Evolutionary conservation across 2,113 vertebrate genomes (phyloP).

Genomic region (Eira barbara): DNA sequence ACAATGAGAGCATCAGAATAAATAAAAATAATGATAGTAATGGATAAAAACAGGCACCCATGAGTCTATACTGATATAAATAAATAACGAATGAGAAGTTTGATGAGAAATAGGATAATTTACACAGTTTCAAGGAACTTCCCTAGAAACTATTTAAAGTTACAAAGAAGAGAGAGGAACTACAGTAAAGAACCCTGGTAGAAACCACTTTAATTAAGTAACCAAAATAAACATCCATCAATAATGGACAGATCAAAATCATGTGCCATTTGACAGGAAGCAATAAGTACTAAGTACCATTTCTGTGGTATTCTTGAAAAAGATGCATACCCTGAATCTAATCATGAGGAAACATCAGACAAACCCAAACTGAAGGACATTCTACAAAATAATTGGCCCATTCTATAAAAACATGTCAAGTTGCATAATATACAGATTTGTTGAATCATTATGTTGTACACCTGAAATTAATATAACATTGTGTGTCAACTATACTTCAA

Average conservation of each 20-base stretch:
- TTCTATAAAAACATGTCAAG: neutral
- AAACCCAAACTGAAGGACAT: neutral
- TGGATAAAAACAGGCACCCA: conserved; percentile 1
- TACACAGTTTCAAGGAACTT: neutral
- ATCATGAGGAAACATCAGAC: neutral
- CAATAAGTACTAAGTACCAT: neutral
- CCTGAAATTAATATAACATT: neutral
- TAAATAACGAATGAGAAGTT: neutral
- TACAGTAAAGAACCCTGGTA: neutral
- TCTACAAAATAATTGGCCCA: neutral
- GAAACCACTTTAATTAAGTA: neutral
- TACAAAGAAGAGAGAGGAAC: conserved; percentile 1
- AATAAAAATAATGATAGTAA: neutral
- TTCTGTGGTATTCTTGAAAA: neutral
- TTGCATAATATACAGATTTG: neutral
- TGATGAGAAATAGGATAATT: neutral
- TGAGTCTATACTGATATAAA: neutral
- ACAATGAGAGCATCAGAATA: neutral
- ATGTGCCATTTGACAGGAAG: neutral
- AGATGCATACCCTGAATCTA: neutral
- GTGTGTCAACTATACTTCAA: neutral
- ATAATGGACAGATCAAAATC: neutral
- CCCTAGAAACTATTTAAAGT: neutral
- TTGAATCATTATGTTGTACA: neutral
- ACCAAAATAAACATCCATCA: conserved; percentile 10